A percentile compares a stretch with the other conserved stretches of the same genome.
Evolutionary conservation across 1,140 invertebrate genomes (phyloP).

Genomic region (Trinorchestia longiramus): DNA sequence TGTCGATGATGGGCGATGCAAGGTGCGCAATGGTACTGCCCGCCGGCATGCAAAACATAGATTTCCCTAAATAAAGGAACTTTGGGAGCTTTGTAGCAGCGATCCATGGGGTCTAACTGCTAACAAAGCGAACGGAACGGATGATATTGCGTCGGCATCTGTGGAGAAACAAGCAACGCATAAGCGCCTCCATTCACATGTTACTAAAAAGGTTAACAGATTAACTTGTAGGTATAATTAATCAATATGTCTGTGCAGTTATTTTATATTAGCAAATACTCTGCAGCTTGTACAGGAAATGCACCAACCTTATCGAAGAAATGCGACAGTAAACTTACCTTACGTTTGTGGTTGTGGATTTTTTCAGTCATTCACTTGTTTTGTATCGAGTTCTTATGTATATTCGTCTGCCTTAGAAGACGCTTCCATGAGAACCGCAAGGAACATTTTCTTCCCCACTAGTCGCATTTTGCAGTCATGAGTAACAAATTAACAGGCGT

Average conservation of each 20-base stretch:
- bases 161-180: neutral
- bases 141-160: neutral
- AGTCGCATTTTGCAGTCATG: no score
- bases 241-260: neutral
- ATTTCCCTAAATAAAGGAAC: slow-evolving; percentile 33
- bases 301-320: no score
- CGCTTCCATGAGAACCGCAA: no score
- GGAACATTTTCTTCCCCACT: no score
- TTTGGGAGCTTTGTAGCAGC: slow-evolving; percentile 11
- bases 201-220: neutral
- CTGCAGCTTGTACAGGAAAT: neutral
- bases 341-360: no score
- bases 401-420: no score
- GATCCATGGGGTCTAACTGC: slow-evolving; percentile 8
- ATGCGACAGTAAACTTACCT: no score
- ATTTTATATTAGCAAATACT: neutral
- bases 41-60: neutral
- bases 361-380: no score
- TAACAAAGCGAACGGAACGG: neutral
- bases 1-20: slow-evolving; percentile 7
- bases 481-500: no score
- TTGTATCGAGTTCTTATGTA: no score
- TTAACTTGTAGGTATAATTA: neutral
- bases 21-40: neutral
- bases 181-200: neutral